Evolutionary conservation across 1,140 invertebrate genomes (phyloP).

Genomic region (Atta cephalotes): DNA sequence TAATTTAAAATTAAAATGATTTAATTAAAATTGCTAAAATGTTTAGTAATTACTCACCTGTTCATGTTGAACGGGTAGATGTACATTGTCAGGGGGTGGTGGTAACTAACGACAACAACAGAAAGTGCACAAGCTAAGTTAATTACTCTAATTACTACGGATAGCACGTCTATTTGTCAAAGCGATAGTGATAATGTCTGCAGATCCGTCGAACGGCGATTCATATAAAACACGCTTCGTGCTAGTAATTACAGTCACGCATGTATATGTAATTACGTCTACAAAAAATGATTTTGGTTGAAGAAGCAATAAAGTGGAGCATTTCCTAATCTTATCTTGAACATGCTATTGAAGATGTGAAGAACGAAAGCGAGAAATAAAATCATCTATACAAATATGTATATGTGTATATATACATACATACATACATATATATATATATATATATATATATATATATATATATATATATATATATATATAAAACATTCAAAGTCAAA

Average conservation of each 20-base stretch:
- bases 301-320: slow-evolving; percentile 7
- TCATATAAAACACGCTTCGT: slow-evolving; percentile 2
- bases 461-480: no score
- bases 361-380: slow-evolving; percentile 17
- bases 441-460: no score
- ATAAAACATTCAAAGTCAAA: neutral
- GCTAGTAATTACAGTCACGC: slow-evolving; percentile 29
- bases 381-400: neutral
- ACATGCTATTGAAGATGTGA: slow-evolving; percentile 44
- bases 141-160: slow-evolving; percentile 75
- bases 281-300: slow-evolving; percentile 30
- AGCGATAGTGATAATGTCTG: slow-evolving; percentile 36
- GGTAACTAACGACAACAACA: slow-evolving; percentile 77
- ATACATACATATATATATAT: no score
- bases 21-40: slow-evolving; percentile 25
- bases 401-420: no score
- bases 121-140: slow-evolving; percentile 81
- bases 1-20: neutral
- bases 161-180: slow-evolving; percentile 13
- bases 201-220: neutral
- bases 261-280: neutral
- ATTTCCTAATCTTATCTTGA: slow-evolving; percentile 10
- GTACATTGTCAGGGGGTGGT: slow-evolving; percentile 69
- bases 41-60: slow-evolving; percentile 67
- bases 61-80: slow-evolving; percentile 63